Evolutionary conservation across 1,140 invertebrate genomes (phyloP).

Genomic region (Drosophila lowei): DNA sequence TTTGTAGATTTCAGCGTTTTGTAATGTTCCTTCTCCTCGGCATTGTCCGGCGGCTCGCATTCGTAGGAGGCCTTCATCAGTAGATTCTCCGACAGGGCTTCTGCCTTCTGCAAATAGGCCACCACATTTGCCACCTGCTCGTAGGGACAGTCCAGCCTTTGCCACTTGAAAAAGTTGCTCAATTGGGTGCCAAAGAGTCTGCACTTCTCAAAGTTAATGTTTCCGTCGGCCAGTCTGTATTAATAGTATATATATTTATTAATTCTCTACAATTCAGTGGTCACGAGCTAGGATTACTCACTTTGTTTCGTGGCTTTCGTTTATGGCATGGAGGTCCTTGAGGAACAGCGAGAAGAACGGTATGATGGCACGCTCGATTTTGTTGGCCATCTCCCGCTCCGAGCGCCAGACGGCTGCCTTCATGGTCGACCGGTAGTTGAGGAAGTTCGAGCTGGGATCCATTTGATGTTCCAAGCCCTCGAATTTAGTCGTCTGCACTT

Average conservation of each 20-base stretch:
- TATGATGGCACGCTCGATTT: constrained; percentile 93
- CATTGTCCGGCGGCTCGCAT: constrained; percentile 92
- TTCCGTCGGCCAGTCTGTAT: constrained; percentile 89
- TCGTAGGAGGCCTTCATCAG: constrained; percentile 93
- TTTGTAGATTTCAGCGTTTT: constrained; percentile 87
- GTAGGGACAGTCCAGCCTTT: constrained; percentile 93
- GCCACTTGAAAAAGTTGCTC: constrained; percentile 93
- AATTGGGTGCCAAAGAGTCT: constrained; percentile 93
- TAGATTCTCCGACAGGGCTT: constrained; percentile 91
- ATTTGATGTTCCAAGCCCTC: constrained; percentile 95
- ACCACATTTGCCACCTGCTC: constrained; percentile 90
- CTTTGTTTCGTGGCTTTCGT: constrained; percentile 87
- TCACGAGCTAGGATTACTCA: not conserved
- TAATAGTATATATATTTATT: constrained; percentile 9
- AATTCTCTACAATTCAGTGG: not conserved
- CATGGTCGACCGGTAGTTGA: constrained; percentile 93
- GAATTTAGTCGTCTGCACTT: constrained; percentile 93
- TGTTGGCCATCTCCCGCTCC: constrained; percentile 89
- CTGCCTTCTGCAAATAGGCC: constrained; percentile 90
- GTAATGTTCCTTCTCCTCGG: constrained; percentile 91
- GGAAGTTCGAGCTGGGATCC: constrained; percentile 94
- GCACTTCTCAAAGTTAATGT: constrained; percentile 94
- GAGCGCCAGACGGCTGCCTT: constrained; percentile 96
- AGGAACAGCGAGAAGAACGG: constrained; percentile 95
- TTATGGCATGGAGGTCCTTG: constrained; percentile 94